Evolutionary conservation across 1,140 invertebrate genomes (phyloP).

Genomic region (Bombus superbus): DNA sequence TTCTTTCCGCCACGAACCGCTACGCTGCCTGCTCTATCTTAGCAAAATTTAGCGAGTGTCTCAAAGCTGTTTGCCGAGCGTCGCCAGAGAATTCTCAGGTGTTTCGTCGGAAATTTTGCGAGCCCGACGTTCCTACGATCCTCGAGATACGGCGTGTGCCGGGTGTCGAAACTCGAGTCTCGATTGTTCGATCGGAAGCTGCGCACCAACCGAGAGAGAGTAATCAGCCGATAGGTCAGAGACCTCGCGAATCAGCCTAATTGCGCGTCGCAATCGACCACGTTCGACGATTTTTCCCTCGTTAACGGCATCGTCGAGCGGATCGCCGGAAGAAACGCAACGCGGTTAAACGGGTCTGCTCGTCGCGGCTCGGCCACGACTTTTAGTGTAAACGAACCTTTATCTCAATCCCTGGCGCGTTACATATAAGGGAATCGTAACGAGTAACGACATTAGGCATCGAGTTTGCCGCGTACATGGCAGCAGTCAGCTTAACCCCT

Average conservation of each 20-base stretch:
- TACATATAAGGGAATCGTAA: slow-evolving; percentile 73
- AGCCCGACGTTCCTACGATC: too few relatives aligned
- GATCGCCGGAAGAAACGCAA: slow-evolving; percentile 22
- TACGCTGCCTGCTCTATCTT: too few relatives aligned
- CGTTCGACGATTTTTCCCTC: slow-evolving; percentile 30
- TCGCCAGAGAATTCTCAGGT: too few relatives aligned
- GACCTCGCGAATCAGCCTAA: background rate
- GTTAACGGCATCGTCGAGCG: slow-evolving; percentile 49
- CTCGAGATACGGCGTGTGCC: too few relatives aligned
- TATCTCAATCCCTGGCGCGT: slow-evolving; percentile 57
- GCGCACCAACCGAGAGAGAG: too few relatives aligned
- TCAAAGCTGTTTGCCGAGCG: too few relatives aligned
- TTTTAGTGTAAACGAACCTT: slow-evolving; percentile 62
- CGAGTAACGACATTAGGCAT: slow-evolving; percentile 72
- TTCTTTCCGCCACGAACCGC: too few relatives aligned
- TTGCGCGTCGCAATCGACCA: background rate
- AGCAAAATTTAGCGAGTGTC: too few relatives aligned
- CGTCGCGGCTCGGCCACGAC: slow-evolving; percentile 1
- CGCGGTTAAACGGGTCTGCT: background rate
- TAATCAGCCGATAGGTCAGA: too few relatives aligned
- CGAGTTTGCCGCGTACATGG: slow-evolving; percentile 40
- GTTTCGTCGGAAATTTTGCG: too few relatives aligned
- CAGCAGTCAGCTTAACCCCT: slow-evolving; percentile 47
- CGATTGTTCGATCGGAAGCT: too few relatives aligned
- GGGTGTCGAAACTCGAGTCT: too few relatives aligned